Evolutionary conservation across 2,888 invertebrate genomes (phyloP).

Genomic region (Buathra laborator): DNA sequence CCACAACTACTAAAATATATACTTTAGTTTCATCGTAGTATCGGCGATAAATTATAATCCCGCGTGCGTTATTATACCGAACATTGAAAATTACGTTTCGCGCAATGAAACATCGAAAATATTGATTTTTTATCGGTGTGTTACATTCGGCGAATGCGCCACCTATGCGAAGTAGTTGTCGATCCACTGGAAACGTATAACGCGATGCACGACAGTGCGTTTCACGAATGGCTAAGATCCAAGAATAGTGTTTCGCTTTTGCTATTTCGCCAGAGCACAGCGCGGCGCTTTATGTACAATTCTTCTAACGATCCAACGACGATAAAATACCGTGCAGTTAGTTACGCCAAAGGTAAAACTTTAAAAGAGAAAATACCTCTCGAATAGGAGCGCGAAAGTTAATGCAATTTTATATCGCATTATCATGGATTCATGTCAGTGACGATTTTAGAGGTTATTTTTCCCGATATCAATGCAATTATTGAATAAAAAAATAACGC

Average conservation of each 20-base stretch:
- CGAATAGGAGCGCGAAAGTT: slow-evolving; percentile 1
- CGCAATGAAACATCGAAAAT: too few relatives aligned
- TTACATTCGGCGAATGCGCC: too few relatives aligned
- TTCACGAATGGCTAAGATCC: slow-evolving; percentile 26
- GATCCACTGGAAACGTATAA: slow-evolving; percentile 5
- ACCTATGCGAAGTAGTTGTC: not conserved
- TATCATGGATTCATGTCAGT: too few relatives aligned
- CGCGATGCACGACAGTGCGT: not conserved
- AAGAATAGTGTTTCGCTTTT: slow-evolving; percentile 28
- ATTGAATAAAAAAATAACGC: too few relatives aligned
- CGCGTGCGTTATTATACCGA: too few relatives aligned
- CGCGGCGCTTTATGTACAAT: not conserved
- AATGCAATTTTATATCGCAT: not conserved
- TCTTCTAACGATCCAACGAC: not conserved
- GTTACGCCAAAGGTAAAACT: not conserved
- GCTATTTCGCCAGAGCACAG: slow-evolving; percentile 21
- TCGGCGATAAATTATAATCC: too few relatives aligned
- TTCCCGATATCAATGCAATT: not conserved
- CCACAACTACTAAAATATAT: not conserved
- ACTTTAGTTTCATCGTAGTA: not conserved
- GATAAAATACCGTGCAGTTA: slow-evolving; percentile 4
- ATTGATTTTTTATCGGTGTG: too few relatives aligned
- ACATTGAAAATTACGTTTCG: too few relatives aligned
- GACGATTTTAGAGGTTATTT: not conserved
- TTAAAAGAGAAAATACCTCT: slow-evolving; percentile 15